Conservation (phyloP, 2,797 vertebrate genomes). For the Dryobates pubescens region DNA sequence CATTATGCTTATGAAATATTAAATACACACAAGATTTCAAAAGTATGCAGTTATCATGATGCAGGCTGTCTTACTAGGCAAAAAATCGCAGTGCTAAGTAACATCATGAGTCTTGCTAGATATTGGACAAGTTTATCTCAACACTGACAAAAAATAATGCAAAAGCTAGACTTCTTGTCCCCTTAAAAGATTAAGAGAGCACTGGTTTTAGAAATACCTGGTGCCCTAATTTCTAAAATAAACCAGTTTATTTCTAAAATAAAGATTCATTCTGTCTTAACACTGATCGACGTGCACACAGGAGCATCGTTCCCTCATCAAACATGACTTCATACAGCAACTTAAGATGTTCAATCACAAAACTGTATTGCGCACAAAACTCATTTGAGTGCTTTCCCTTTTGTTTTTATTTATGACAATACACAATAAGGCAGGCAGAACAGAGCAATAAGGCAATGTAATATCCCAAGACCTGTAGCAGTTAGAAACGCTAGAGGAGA, state of each 20-base stretch:
- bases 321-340: neutral
- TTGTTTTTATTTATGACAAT: neutral
- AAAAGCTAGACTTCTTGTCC: neutral
- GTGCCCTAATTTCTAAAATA: neutral
- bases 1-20: neutral
- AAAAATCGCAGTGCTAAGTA: neutral
- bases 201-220: fast-evolving
- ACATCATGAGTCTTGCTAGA: neutral
- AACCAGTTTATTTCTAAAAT: neutral
- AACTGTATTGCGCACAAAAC: neutral
- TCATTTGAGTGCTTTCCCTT: neutral
- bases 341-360: neutral
- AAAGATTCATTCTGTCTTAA: neutral
- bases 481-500: neutral
- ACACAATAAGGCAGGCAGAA: neutral
- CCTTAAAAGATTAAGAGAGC: neutral
- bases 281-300: neutral
- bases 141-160: neutral
- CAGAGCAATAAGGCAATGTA: neutral
- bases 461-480: neutral
- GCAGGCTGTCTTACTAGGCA: neutral
- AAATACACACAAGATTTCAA: neutral
- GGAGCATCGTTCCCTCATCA: neutral
- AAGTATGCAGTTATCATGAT: neutral
- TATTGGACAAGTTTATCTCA: neutral